Evolutionary conservation across 2,113 vertebrate species (phyloP).

Genomic region (Microcebus griseorufus): DNA sequence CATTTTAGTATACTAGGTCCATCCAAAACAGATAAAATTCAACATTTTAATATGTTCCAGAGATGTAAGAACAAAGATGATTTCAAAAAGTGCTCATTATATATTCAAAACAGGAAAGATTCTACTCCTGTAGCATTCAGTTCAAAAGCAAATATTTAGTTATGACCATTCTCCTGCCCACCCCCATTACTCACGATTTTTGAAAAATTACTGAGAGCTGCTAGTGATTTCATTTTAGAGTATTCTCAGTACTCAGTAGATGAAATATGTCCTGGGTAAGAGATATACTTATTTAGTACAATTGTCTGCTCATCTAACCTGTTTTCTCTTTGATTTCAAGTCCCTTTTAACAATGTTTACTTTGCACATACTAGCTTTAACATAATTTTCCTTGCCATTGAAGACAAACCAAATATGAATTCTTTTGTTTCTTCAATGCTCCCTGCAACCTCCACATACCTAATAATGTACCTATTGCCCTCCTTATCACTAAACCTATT

Average conservation of each 20-base stretch:
- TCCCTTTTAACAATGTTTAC: slow-evolving; percentile 2
- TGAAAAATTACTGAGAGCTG: slow-evolving; percentile 7
- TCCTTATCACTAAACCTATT: background rate
- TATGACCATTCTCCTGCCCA: background rate
- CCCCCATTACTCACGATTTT: background rate
- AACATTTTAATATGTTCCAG: background rate
- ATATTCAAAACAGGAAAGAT: slow-evolving; percentile 17
- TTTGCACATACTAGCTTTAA: background rate
- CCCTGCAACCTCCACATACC: background rate
- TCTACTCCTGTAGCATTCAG: background rate
- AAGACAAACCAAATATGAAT: slow-evolving; percentile 26
- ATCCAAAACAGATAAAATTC: background rate
- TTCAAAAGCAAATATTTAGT: background rate
- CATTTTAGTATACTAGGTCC: background rate
- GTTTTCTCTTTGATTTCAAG: background rate
- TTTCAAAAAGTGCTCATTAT: slow-evolving; percentile 1
- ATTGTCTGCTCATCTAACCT: background rate
- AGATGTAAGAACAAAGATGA: slow-evolving; percentile 34
- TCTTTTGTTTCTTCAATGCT: background rate
- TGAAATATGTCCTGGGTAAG: background rate
- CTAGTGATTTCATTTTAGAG: slow-evolving; percentile 6
- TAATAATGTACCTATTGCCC: background rate
- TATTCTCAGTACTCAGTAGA: background rate
- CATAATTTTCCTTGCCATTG: background rate
- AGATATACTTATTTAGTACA: slow-evolving; percentile 4